phyloP scores from a whole-genome alignment of 2,888 invertebrate genomes.

The Caenorhabditis imperialis region DNA sequence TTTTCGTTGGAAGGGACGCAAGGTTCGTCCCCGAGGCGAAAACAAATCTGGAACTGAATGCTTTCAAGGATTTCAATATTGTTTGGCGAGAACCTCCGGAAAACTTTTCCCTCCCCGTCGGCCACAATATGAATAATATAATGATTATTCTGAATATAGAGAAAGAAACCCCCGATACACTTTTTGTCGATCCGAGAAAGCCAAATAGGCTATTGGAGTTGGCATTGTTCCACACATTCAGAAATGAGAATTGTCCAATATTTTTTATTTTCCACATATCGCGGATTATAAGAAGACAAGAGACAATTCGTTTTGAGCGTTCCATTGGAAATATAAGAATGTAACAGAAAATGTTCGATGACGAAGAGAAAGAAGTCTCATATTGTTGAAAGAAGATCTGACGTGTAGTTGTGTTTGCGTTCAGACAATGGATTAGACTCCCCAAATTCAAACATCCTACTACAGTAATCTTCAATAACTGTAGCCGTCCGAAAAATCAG shows the following conservation, averaged over 20 bases:
- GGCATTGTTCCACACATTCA: slow-evolving; percentile 12
- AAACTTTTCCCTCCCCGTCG: slow-evolving; percentile 15
- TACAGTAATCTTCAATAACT: neutral
- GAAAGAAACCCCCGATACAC: slow-evolving; percentile 14
- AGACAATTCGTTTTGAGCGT: slow-evolving; percentile 29
- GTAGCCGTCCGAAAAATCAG: slow-evolving; percentile 21
- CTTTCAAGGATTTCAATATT: slow-evolving; percentile 50
- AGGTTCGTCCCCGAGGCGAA: slow-evolving; percentile 6
- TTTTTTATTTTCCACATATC: slow-evolving; percentile 32
- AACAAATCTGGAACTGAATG: slow-evolving; percentile 53
- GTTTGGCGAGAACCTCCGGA: slow-evolving; percentile 39
- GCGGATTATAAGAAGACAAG: slow-evolving; percentile 25
- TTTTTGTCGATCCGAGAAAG: slow-evolving; percentile 10
- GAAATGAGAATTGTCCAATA: slow-evolving; percentile 7
- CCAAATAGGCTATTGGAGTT: neutral
- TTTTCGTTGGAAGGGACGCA: slow-evolving; percentile 3
- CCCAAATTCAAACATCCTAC: slow-evolving; percentile 13
- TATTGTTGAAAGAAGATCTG: slow-evolving; percentile 12
- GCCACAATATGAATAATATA: slow-evolving; percentile 50
- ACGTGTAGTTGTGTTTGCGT: too few species aligned
- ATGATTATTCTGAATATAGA: slow-evolving; percentile 33
- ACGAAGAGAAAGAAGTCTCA: slow-evolving; percentile 13
- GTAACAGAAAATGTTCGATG: slow-evolving; percentile 16
- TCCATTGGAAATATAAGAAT: slow-evolving; percentile 4
- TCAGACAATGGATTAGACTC: slow-evolving; percentile 41